Evolutionary conservation across 2,797 vertebrate species (phyloP).

Genomic region (Acridotheres tristis): DNA sequence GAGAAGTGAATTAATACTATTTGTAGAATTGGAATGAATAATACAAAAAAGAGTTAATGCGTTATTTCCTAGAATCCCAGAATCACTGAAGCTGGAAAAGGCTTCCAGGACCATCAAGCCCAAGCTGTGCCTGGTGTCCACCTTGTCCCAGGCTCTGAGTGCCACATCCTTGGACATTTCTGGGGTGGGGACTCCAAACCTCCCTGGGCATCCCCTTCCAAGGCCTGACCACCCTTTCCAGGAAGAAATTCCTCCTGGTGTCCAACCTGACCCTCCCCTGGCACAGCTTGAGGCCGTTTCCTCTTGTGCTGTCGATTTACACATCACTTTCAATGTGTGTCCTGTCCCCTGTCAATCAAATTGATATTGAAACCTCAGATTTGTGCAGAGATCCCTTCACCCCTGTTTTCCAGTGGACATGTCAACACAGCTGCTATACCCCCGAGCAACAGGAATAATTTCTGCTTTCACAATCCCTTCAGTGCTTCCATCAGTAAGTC

Average conservation of each 20-base stretch:
- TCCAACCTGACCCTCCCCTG: not conserved
- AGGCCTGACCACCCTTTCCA: not conserved
- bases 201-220: not conserved
- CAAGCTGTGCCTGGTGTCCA: fast-evolving
- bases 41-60: not conserved
- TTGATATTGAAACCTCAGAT: not conserved
- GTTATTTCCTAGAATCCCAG: not conserved
- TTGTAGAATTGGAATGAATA: not conserved
- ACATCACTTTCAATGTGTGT: not conserved
- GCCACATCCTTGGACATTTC: not conserved
- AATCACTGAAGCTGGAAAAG: not conserved
- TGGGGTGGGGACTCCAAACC: not conserved
- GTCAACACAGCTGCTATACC: not conserved
- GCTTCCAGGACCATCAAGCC: fast-evolving
- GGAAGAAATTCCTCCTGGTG: fast-evolving
- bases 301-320: not conserved
- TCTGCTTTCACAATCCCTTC: not conserved
- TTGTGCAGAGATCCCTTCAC: not conserved
- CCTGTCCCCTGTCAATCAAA: not conserved
- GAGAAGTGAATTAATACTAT: not conserved
- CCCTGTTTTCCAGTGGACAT: not conserved
- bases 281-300: fast-evolving
- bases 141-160: not conserved
- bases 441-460: not conserved
- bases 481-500: not conserved